A percentile compares a stretch with the other conserved stretches of the same genome.
phyloP scores from a whole-genome alignment of 2,888 invertebrate species.

The Charanyca ferruginea region DNA sequence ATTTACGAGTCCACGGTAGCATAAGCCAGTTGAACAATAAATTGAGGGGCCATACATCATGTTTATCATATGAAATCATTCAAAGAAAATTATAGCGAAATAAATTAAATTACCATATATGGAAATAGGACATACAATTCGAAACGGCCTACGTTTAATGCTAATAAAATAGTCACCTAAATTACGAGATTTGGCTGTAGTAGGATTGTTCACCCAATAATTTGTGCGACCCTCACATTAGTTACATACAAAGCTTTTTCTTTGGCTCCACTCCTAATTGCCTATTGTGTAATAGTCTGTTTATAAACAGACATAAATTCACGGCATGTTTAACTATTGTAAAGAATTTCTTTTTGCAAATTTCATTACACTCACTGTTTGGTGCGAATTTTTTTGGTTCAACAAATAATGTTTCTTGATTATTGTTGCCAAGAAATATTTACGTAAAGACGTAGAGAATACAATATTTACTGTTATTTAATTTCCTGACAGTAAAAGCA shows the following conservation, averaged over 20 bases:
- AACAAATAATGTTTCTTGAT: not conserved
- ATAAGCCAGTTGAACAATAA: too few species aligned
- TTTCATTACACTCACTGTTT: not conserved
- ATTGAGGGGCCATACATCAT: too few species aligned
- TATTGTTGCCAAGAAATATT: conserved; percentile 5
- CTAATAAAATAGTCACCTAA: conserved; percentile 5
- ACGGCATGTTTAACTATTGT: conserved; percentile 20
- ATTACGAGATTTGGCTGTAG: conserved; percentile 3
- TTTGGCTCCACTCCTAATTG: conserved; percentile 65
- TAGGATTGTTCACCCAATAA: conserved; percentile 20
- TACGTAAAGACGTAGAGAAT: not conserved
- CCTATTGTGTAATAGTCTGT: conserved; percentile 61
- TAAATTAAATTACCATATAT: conserved; percentile 20
- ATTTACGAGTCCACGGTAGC: too few species aligned
- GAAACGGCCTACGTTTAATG: not conserved
- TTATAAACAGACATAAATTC: conserved; percentile 49
- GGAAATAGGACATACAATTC: conserved; percentile 19
- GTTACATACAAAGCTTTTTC: conserved; percentile 30
- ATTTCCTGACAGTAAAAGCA: too few species aligned
- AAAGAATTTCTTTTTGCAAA: conserved; percentile 6
- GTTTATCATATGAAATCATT: too few species aligned
- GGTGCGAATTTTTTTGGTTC: not conserved
- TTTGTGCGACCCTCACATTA: conserved; percentile 33
- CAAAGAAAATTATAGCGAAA: not conserved
- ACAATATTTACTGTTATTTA: not conserved